Percentiles rank a stretch among this genome's conserved stretches.
These are phyloP conservation scores for Sebastes nivosus DNA, from an alignment of 2,797 vertebrate genomes.

Conservation along the genomic window DNA sequence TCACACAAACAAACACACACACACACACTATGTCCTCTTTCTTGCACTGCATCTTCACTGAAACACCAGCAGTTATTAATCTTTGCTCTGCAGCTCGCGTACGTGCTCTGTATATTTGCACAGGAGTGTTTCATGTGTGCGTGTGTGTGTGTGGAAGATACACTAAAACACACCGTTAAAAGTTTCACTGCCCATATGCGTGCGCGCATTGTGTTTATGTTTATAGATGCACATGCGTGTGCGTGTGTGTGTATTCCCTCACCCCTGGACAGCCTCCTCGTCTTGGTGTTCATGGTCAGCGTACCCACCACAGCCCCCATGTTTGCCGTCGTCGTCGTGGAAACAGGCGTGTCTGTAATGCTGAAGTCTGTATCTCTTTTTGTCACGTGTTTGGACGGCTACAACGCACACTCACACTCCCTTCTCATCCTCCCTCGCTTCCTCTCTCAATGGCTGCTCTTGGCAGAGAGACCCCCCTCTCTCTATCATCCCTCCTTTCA, in stretches of 20 bases:
- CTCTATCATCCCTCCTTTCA: constrained; percentile 59
- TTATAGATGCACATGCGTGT: background rate
- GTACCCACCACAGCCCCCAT: constrained; percentile 99
- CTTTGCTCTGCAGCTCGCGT: background rate
- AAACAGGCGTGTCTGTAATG: constrained; percentile 73
- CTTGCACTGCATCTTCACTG: constrained; percentile 15
- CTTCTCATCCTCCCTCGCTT: constrained; percentile 44
- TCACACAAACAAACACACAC: background rate
- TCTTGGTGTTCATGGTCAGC: constrained; percentile 95
- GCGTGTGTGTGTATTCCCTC: constrained; percentile 72
- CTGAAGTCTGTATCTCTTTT: constrained; percentile 66
- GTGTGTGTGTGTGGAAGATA: background rate
- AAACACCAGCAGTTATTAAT: constrained; percentile 41
- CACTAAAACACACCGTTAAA: constrained; percentile 3
- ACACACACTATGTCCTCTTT: background rate
- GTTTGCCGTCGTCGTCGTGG: constrained; percentile 79
- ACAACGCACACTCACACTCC: constrained; percentile 41
- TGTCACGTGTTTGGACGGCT: constrained; percentile 70
- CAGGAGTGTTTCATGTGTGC: background rate
- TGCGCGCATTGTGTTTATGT: background rate
- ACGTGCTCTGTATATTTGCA: background rate
- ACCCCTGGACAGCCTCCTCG: constrained; percentile 92
- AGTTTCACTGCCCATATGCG: constrained; percentile 10
- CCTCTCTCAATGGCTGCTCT: constrained; percentile 46
- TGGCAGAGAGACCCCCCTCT: constrained; percentile 26